phyloP scores from a whole-genome alignment of 1,140 invertebrate genomes.

The Drosophila pallidifrons region DNA sequence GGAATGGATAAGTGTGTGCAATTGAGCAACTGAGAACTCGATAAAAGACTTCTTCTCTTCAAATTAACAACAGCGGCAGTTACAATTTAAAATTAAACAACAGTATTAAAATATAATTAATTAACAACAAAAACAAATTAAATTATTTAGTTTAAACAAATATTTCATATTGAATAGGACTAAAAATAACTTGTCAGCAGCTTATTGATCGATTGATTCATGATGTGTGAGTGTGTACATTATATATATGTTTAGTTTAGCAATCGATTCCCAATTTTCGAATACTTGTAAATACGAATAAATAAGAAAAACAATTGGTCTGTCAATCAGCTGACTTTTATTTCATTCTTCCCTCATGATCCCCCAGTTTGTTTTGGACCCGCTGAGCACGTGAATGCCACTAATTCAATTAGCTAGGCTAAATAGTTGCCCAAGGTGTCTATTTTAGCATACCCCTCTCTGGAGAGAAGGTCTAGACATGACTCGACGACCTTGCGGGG shows the following conservation, averaged over 20 bases:
- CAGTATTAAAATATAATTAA: conserved; percentile 65
- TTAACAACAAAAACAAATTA: conserved; percentile 26
- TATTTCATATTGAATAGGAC: conserved; percentile 40
- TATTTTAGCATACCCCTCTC: conserved; percentile 13
- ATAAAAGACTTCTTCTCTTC: conserved; percentile 51
- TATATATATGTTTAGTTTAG: conserved; percentile 52
- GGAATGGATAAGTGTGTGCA: conserved; percentile 94
- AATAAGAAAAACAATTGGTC: conserved; percentile 77
- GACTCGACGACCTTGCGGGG: conserved; percentile 51
- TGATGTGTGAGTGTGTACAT: conserved; percentile 31
- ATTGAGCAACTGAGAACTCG: conserved; percentile 85
- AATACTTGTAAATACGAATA: conserved; percentile 76
- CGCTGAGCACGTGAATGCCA: conserved; percentile 64
- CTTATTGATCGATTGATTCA: conserved; percentile 29
- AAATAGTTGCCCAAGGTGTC: conserved; percentile 69
- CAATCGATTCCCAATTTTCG: conserved; percentile 53
- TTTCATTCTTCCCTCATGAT: conserved; percentile 21
- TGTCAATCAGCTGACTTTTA: conserved; percentile 78
- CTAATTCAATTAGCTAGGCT: conserved; percentile 75
- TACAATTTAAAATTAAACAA: conserved; percentile 19
- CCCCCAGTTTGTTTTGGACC: conserved; percentile 4
- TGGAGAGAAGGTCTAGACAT: conserved; percentile 14
- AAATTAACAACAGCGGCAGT: conserved; percentile 46
- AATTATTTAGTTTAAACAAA: conserved; percentile 31
- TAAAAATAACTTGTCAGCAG: conserved; percentile 10